Percentiles rank a stretch among this genome's conserved stretches.
Evolutionary conservation across 2,888 invertebrate genomes (phyloP).

Genomic region (Pantelozetes paolii): DNA sequence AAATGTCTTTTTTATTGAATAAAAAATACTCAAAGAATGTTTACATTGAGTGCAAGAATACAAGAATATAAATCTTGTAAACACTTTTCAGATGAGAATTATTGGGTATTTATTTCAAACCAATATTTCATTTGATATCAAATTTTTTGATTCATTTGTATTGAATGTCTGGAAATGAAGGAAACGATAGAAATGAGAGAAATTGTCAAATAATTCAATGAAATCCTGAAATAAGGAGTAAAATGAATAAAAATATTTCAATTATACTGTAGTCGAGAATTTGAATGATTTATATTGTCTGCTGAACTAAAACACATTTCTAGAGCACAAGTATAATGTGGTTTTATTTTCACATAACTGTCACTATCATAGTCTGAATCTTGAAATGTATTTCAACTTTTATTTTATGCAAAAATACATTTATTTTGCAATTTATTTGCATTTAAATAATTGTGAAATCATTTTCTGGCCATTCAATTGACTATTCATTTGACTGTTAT

Average conservation of each 20-base stretch:
- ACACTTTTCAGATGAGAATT: too few species aligned
- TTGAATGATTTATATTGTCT: slow-evolving; percentile 5
- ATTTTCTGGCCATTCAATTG: too few species aligned
- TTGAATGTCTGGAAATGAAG: not conserved
- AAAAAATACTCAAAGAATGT: too few species aligned
- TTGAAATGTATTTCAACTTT: not conserved
- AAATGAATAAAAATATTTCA: not conserved
- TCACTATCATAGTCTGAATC: not conserved
- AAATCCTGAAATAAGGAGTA: not conserved
- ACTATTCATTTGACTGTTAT: too few species aligned
- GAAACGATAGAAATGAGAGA: not conserved
- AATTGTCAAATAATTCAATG: not conserved
- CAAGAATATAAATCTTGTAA: too few species aligned
- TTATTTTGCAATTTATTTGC: too few species aligned
- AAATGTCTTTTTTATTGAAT: too few species aligned
- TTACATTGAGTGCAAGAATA: too few species aligned
- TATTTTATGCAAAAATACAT: not conserved
- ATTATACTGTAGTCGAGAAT: not conserved
- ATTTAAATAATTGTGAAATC: too few species aligned
- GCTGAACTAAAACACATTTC: not conserved
- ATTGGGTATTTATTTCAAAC: too few species aligned
- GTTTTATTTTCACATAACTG: not conserved
- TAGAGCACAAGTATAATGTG: not conserved
- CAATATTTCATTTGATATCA: not conserved
- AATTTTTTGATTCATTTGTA: not conserved